Evolutionary conservation across 2,797 vertebrate genomes (phyloP).

Genomic region (Coregonus ussuriensis): DNA sequence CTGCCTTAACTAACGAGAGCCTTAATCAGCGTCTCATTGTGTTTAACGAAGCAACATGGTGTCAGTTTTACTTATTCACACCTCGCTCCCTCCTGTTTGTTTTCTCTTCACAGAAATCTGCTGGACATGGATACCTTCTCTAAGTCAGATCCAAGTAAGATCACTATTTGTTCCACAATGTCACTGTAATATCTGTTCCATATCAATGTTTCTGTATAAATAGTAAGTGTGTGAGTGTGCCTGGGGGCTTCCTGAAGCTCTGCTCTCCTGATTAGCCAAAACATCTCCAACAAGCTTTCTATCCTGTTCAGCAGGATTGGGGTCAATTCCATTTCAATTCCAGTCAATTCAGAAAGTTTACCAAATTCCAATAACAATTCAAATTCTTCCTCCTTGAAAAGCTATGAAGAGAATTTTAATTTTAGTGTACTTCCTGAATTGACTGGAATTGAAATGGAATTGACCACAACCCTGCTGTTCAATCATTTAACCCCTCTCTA

Average conservation of each 20-base stretch:
- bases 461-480: too few relatives aligned
- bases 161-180: slow-evolving; percentile 13
- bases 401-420: too few relatives aligned
- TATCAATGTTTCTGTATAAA: background rate
- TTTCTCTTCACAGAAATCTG: slow-evolving; percentile 87
- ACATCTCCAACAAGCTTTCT: background rate
- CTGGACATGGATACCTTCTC: slow-evolving; percentile 98
- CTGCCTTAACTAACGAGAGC: slow-evolving; percentile 3
- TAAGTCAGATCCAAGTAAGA: slow-evolving; percentile 98
- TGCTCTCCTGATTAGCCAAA: background rate
- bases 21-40: background rate
- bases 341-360: too few relatives aligned
- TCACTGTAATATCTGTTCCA: background rate
- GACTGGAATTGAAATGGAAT: too few relatives aligned
- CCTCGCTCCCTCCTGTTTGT: slow-evolving; percentile 3
- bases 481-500: too few relatives aligned
- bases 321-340: too few relatives aligned
- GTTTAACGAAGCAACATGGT: background rate
- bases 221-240: too few relatives aligned
- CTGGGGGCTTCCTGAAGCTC: too few relatives aligned
- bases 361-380: too few relatives aligned
- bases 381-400: too few relatives aligned
- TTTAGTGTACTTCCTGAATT: too few relatives aligned
- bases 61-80: background rate
- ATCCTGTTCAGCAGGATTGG: background rate